These are phyloP conservation scores for Ceratothoa steindachneri DNA, from an alignment of 2,888 invertebrate genomes.

Conservation along the genomic window DNA sequence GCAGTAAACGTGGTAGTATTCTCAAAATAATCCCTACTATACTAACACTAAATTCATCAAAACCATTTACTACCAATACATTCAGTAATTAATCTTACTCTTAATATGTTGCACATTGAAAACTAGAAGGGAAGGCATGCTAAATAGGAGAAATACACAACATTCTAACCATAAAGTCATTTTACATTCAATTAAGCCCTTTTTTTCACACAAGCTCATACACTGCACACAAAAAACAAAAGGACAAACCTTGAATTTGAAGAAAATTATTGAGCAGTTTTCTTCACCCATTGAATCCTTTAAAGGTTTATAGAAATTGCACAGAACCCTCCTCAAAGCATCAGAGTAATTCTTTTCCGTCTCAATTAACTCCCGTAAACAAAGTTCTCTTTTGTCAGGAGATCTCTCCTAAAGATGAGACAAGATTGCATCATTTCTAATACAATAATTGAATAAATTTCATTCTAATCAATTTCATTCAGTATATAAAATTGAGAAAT, in stretches of 20 bases:
- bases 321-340: constrained; percentile 77
- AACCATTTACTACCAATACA: too few relatives aligned
- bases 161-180: too few relatives aligned
- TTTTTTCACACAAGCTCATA: constrained; percentile 11
- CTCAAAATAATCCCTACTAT: too few relatives aligned
- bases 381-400: constrained; percentile 49
- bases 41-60: too few relatives aligned
- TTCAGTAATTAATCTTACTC: too few relatives aligned
- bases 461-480: too few relatives aligned
- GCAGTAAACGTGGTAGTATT: too few relatives aligned
- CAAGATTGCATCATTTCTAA: too few relatives aligned
- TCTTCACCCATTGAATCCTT: constrained; percentile 63
- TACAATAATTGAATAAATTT: too few relatives aligned
- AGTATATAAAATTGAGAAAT: too few relatives aligned
- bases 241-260: constrained; percentile 71
- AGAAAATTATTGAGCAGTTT: constrained; percentile 77
- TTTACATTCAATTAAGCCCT: neutral
- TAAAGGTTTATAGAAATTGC: constrained; percentile 74
- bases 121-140: too few relatives aligned
- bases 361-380: constrained; percentile 76
- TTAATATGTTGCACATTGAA: neutral
- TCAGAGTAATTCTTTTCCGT: constrained; percentile 96
- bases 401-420: constrained; percentile 9
- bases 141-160: too few relatives aligned
- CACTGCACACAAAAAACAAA: constrained; percentile 49